Base-by-base conservation (phyloP, 2,113 vertebrate genomes). In the Heterotis niloticus region DNA sequence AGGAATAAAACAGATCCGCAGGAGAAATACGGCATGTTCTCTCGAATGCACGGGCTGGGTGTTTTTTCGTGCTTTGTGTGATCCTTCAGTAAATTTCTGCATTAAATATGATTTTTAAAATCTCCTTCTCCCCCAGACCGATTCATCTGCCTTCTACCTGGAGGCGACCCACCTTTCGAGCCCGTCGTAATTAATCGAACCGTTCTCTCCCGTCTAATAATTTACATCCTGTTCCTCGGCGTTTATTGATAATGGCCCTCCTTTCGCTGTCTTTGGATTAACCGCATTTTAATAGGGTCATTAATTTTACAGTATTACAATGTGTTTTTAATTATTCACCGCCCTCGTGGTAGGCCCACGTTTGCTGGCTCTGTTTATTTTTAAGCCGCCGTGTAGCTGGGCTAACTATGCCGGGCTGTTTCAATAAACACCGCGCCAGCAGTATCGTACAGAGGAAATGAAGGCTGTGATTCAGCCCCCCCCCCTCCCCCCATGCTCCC, bases 251-350 rank as follows among this genome's bases (percentile, higher is more conserved):
- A 82, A 88, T 89, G 88, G 87, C 86, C 84, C 26, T 20, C 66
- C 56, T 16, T 1, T 17, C 73, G 14, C 52, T 67, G 24, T 4
- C 84, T 65, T 76, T 71, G 81, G 86, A 87, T 88, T 88, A 87
- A 87, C 87, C 83, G 82, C 51, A 56, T 79, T 82, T 83, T 89
- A 89, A 91, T 90, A 85, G 86, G 80, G 82, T 85, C 89, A 89
- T 91, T 89, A 88, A 90, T 90, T 90, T 88, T 81, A 79, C 79
- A 60, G 83, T 68, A 83, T 85, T 82, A 26, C 78, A 77, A 78
- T 89, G 85, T 88, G 87, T 87, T 84, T 90, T 85, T 88, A 88
- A 86, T 90, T 87, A 88, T 83, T 88, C 86, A 87, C 86, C 73
- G 80, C 34, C 75, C 81, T 83, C 81, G 83, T 84, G 81, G 83